Conservation (phyloP, 2,113 vertebrate genomes). For the Aegithalos caudatus region DNA sequence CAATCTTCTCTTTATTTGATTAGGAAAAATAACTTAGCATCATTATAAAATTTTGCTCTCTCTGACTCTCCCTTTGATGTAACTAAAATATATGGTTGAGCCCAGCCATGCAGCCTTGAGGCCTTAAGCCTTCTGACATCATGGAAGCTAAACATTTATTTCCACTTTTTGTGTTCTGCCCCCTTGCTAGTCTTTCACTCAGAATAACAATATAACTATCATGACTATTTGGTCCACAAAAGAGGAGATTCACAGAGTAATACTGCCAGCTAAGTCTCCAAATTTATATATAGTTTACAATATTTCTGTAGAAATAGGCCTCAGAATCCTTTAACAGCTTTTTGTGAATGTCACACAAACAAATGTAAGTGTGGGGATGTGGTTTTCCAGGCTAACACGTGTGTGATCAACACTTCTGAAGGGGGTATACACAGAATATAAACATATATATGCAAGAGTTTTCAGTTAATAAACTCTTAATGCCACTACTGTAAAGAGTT, state of each 20-base stretch:
- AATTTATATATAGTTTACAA: neutral
- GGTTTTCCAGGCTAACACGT: neutral
- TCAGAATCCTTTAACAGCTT: neutral
- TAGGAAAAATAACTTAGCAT: neutral
- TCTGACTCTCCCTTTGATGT: neutral
- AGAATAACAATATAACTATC: neutral
- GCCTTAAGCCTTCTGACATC: neutral
- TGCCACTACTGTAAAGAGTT: neutral
- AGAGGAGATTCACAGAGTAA: neutral
- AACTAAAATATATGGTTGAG: neutral
- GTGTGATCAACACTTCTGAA: neutral
- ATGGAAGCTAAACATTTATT: neutral
- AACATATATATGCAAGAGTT: neutral
- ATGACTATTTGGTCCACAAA: neutral
- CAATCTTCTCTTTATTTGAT: neutral
- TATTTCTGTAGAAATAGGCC: neutral
- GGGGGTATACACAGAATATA: neutral
- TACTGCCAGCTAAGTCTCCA: neutral
- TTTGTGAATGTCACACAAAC: neutral
- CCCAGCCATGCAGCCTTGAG: neutral
- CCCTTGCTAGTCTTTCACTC: neutral
- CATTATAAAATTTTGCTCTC: neutral
- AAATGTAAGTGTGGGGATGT: neutral
- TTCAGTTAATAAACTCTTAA: neutral
- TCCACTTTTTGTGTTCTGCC: neutral